Evolutionary conservation across 2,797 vertebrate species (phyloP).

Genomic region (Zonotrichia albicollis): DNA sequence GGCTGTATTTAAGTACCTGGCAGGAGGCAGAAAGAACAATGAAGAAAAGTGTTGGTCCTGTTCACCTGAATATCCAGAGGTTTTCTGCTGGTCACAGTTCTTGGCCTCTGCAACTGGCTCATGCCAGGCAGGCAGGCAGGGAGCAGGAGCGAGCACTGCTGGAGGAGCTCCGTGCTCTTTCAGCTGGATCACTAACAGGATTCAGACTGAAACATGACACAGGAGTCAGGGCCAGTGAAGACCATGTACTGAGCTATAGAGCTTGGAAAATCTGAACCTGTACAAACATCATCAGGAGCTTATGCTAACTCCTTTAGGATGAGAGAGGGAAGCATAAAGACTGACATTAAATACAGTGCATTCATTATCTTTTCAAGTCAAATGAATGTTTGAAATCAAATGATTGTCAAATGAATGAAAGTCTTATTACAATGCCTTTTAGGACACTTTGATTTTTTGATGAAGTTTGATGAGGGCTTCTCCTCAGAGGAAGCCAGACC

Average conservation of each 20-base stretch:
- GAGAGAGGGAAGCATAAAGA: neutral
- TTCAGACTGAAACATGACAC: neutral
- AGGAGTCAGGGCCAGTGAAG: neutral
- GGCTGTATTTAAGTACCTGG: neutral
- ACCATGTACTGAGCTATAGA: neutral
- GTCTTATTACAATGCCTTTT: neutral
- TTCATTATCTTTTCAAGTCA: neutral
- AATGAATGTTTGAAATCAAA: neutral
- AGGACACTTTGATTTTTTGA: neutral
- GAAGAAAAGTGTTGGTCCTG: neutral
- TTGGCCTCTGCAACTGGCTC: neutral
- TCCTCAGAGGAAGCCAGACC: neutral
- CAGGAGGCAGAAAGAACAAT: neutral
- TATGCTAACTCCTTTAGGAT: neutral
- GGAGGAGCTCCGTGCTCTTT: neutral
- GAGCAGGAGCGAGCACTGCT: accelerated
- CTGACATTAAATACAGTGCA: neutral
- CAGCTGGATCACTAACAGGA: neutral
- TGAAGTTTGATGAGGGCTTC: neutral
- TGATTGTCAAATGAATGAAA: neutral
- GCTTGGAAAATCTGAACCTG: neutral
- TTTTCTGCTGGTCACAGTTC: neutral
- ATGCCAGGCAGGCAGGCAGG: neutral
- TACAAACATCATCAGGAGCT: accelerated
- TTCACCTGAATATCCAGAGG: neutral